A percentile compares a stretch with the other conserved stretches of the same genome.
These are phyloP conservation scores for Theristus sp. DNA, from an alignment of 2,888 invertebrate species.

Conservation along the genomic window DNA sequence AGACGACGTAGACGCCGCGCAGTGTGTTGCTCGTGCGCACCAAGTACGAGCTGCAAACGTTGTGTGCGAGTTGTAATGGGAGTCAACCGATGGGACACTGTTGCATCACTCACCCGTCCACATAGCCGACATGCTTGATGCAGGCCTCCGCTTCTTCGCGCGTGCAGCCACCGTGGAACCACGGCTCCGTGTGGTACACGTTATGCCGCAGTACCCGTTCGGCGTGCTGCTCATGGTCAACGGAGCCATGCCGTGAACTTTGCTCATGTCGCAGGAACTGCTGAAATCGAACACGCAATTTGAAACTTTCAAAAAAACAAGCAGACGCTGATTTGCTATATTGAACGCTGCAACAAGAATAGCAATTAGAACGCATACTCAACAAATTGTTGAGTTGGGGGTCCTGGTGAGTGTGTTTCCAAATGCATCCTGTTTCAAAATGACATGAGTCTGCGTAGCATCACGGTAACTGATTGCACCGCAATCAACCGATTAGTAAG, in stretches of 20 bases:
- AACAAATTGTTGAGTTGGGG: too few species aligned
- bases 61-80: not conserved
- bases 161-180: conserved; percentile 12
- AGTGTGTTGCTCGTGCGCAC: conserved; percentile 12
- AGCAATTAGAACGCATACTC: not conserved
- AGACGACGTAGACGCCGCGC: conserved; percentile 10
- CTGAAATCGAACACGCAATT: too few species aligned
- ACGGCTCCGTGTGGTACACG: conserved; percentile 13
- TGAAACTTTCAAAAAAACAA: too few species aligned
- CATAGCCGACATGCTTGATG: not conserved
- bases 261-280: too few species aligned
- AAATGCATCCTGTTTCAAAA: too few species aligned
- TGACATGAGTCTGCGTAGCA: too few species aligned
- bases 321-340: too few species aligned
- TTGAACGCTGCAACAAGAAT: too few species aligned
- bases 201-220: not conserved
- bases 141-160: not conserved
- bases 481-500: too few species aligned
- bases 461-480: too few species aligned
- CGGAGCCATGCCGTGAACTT: too few species aligned
- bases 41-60: conserved; percentile 11
- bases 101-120: not conserved
- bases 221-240: not conserved
- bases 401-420: not conserved
- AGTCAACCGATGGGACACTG: not conserved